phyloP scores from a whole-genome alignment of 2,113 vertebrate species.

The Cettia cetti region DNA sequence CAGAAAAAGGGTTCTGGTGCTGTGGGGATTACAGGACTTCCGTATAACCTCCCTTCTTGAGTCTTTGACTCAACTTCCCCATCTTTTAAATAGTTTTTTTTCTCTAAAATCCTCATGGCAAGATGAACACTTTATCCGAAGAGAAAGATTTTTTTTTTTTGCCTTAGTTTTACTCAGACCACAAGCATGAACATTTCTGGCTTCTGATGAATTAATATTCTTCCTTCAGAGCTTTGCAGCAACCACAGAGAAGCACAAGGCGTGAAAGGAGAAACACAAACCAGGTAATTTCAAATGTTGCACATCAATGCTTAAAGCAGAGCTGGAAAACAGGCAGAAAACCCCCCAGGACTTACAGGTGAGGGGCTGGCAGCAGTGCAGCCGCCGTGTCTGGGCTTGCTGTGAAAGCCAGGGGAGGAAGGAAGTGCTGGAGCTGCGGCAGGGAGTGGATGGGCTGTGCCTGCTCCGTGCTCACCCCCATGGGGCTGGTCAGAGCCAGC shows the following conservation, averaged over 20 bases:
- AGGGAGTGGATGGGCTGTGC: not conserved
- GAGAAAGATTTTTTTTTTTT: not conserved
- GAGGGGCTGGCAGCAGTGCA: not conserved
- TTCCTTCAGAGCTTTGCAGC: not conserved
- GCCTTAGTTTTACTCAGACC: not conserved
- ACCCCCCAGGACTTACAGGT: fast-evolving
- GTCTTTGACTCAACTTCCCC: not conserved
- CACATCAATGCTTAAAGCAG: fast-evolving
- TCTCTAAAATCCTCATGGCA: fast-evolving
- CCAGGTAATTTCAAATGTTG: not conserved
- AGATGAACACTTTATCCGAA: fast-evolving
- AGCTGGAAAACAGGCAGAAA: not conserved
- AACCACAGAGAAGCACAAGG: fast-evolving
- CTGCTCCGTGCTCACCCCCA: not conserved
- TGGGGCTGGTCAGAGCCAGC: fast-evolving
- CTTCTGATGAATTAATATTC: not conserved
- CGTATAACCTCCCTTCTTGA: not conserved
- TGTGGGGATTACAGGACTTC: not conserved
- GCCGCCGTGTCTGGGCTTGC: not conserved
- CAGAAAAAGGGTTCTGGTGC: not conserved
- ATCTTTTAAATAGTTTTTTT: not conserved
- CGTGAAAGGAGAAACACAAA: fast-evolving
- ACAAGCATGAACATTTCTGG: not conserved
- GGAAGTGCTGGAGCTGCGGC: fast-evolving
- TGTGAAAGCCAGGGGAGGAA: not conserved